Percentiles rank a stretch among this genome's conserved stretches.
phyloP scores from a whole-genome alignment of 2,113 vertebrate genomes.

The Zingel zingel region DNA sequence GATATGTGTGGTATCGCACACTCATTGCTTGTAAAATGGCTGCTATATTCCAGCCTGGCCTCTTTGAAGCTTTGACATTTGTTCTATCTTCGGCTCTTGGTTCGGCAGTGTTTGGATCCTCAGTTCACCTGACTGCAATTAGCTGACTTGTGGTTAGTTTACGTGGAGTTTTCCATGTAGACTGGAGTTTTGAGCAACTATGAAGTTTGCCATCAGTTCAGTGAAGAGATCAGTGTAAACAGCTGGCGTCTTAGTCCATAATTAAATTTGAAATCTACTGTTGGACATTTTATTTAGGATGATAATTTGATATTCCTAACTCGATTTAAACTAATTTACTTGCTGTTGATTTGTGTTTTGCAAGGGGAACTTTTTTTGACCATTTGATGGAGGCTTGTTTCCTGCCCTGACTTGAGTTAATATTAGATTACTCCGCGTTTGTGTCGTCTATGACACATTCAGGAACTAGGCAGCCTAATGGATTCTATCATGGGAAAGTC shows the following conservation, averaged over 20 bases:
- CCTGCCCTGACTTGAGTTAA: constrained; percentile 53
- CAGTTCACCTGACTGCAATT: constrained; percentile 73
- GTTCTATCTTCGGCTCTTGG: constrained; percentile 15
- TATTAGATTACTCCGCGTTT: constrained; percentile 64
- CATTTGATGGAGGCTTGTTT: constrained; percentile 60
- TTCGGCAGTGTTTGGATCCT: constrained; percentile 20
- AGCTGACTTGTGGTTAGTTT: constrained; percentile 63
- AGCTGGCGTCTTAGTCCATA: constrained; percentile 70
- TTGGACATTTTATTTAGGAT: constrained; percentile 79
- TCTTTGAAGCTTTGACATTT: constrained; percentile 25
- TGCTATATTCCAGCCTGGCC: not conserved
- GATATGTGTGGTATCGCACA: constrained; percentile 26
- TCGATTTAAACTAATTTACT: constrained; percentile 78
- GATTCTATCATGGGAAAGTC: constrained; percentile 61
- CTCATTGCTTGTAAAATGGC: constrained; percentile 14
- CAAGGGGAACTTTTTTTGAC: constrained; percentile 61
- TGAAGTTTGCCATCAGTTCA: constrained; percentile 55
- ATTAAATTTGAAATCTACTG: constrained; percentile 79
- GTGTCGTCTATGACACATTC: constrained; percentile 35
- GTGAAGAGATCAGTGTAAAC: constrained; percentile 63
- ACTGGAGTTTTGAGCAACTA: constrained; percentile 45
- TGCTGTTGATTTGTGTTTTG: constrained; percentile 79
- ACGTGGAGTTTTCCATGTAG: constrained; percentile 45
- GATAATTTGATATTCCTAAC: constrained; percentile 84
- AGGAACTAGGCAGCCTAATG: constrained; percentile 13